Percentiles rank a stretch among this genome's conserved stretches.
phyloP scores from a whole-genome alignment of 2,113 vertebrate species.

The Peromyscus maniculatus region DNA sequence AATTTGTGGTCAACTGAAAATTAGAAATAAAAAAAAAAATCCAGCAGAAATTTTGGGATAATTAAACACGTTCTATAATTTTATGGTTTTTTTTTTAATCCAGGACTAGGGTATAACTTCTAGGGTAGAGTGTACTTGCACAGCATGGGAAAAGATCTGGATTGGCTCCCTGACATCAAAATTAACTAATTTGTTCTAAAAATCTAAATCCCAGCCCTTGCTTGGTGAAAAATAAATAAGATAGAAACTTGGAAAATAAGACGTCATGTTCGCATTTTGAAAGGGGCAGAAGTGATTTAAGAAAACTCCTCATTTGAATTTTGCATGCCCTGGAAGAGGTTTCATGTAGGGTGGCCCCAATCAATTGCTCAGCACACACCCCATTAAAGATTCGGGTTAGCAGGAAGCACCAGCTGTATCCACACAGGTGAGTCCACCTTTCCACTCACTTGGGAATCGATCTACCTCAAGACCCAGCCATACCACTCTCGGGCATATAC shows the following conservation, averaged over 20 bases:
- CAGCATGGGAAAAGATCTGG: background rate
- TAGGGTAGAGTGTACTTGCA: background rate
- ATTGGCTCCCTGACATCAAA: background rate
- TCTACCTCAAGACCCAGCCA: no score
- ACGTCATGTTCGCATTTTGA: background rate
- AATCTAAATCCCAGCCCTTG: background rate
- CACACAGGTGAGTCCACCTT: background rate
- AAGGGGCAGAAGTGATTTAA: background rate
- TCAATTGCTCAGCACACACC: background rate
- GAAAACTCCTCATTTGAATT: background rate
- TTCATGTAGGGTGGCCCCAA: background rate
- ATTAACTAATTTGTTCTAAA: background rate
- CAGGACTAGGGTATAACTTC: background rate
- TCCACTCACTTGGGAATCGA: background rate
- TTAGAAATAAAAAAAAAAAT: background rate
- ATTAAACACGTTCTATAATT: background rate
- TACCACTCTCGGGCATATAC: no score
- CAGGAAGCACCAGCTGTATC: background rate
- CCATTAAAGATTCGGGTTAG: background rate
- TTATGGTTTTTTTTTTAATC: background rate
- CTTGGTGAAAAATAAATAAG: background rate
- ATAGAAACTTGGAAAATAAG: background rate
- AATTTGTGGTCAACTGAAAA: slow-evolving; percentile 14
- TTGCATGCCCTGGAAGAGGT: background rate
- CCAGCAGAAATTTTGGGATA: background rate